phyloP scores from a whole-genome alignment of 2,113 vertebrate genomes.

The Fulmarus glacialis region DNA sequence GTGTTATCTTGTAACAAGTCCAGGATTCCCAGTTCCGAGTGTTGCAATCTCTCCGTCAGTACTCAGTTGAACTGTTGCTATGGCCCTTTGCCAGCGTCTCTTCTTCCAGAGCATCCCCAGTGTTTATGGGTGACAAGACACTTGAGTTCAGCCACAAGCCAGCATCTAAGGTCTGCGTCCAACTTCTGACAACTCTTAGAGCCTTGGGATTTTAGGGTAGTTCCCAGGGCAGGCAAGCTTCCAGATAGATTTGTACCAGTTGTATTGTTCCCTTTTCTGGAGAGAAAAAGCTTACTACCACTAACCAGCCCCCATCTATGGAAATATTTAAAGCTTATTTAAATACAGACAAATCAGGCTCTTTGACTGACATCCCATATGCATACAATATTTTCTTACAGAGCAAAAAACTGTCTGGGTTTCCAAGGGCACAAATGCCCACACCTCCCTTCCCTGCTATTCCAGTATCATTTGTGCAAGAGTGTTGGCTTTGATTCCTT shows the following conservation, averaged over 20 bases:
- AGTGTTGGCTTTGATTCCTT: background rate
- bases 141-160: background rate
- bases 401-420: background rate
- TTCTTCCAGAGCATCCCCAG: background rate
- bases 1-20: background rate
- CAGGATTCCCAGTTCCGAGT: background rate
- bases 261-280: background rate
- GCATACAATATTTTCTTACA: background rate
- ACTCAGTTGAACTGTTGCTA: background rate
- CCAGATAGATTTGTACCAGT: background rate
- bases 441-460: background rate
- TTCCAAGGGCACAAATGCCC: background rate
- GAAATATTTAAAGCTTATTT: background rate
- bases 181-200: background rate
- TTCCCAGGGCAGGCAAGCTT: background rate
- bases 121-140: background rate
- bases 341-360: background rate
- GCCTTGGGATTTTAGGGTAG: background rate
- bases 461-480: background rate
- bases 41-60: background rate
- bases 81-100: background rate
- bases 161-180: background rate
- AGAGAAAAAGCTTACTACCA: background rate
- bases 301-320: background rate
- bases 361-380: background rate